Base-by-base conservation (phyloP, 37 sponge, comb jelly and placozoan genomes). In the Geodia barretti region DNA sequence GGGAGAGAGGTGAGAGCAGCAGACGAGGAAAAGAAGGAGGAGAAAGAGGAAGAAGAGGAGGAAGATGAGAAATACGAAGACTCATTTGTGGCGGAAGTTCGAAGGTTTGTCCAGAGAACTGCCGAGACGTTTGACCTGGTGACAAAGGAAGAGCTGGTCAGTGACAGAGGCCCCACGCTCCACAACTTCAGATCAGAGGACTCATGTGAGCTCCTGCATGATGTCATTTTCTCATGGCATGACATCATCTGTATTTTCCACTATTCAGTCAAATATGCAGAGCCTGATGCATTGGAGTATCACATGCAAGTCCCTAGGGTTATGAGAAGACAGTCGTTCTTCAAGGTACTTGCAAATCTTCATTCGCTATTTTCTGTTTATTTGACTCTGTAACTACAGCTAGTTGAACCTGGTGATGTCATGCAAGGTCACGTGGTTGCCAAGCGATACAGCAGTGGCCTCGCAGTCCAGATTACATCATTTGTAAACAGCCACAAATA, bases 331-430 rank as follows among this genome's bases (percentile, higher is more conserved):
- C 58, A 74, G 39, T 72, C 76, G 33, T 78, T 89, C 32, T 79
- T 83, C 47, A 76, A 77, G 86, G 86, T 85, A 41, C 7, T 25
- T 25, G 67, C n/a, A 24, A 24, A 26, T 8, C 29, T 71, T 5
- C 32, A 26, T 43, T 26, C 4, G 14, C 75, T 8, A n/a, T 7
- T 26, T 23, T 58, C 24, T 74, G 58, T 5, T 43, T 43, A 25
- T 41, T 24, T 41, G 7, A 37, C n/a, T n/a, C n/a, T n/a, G n/a
- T n/a, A 33, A 32, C 28, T 35, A 3, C 39, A 87, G 81, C 42
- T 91, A 39, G 65, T 91, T 0, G 33, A 60, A 21, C 36, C 54
- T 35, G 91, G 87, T 28, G 91, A 91, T 40, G 39, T 91, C n/a
- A 54, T 91, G 31, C 34, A 67, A 43, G 91, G 91, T 31, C 87